Evolutionary conservation across 2,888 invertebrate species (phyloP).

Genomic region (Nemotelus nigrinus): DNA sequence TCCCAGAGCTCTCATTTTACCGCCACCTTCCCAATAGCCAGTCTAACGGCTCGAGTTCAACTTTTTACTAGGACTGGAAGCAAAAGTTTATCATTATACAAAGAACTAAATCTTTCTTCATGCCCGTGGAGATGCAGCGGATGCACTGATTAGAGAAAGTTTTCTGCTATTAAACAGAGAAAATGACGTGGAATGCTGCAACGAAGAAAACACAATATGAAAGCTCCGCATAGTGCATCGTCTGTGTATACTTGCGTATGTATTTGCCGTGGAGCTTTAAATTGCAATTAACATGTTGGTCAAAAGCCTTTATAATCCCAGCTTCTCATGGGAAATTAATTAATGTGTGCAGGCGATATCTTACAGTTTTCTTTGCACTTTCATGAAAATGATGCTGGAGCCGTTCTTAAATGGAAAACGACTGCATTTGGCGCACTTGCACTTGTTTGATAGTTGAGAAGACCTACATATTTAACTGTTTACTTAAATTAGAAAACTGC

Average conservation of each 20-base stretch:
- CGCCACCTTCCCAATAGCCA: not conserved
- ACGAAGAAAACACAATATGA: not conserved
- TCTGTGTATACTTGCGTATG: not conserved
- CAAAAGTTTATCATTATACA: constrained; percentile 1
- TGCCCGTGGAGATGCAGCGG: not conserved
- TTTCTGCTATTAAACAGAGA: not conserved
- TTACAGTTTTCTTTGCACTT: no score
- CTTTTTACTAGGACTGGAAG: not conserved
- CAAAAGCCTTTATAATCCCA: not conserved
- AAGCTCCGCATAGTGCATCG: not conserved
- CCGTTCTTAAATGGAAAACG: no score
- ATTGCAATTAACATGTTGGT: constrained; percentile 28
- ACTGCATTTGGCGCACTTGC: no score
- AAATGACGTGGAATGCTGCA: not conserved
- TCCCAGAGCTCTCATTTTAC: not conserved
- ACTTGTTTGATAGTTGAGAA: no score
- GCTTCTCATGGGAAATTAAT: not conserved
- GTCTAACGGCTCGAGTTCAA: not conserved
- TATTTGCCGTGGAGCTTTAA: not conserved
- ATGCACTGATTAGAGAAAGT: constrained; percentile 24
- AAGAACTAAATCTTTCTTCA: not conserved
- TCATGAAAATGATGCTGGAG: no score
- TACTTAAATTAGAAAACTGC: no score
- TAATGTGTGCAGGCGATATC: not conserved
- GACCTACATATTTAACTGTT: no score